Base-by-base conservation (phyloP, 2,797 vertebrate species). In the Aldrovandia affinis region DNA sequence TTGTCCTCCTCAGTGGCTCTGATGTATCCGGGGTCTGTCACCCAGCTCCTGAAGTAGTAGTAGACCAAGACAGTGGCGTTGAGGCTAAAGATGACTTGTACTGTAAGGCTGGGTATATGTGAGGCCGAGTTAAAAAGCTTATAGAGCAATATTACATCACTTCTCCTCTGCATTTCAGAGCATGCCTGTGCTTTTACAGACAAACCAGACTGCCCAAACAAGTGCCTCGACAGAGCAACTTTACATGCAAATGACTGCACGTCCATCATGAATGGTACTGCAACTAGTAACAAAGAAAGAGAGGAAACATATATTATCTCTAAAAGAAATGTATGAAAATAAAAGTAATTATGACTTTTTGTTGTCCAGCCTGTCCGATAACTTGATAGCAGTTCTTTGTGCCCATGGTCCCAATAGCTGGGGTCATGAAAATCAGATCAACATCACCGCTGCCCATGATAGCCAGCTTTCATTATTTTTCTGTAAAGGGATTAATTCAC, bases 1-100 rank as follows among this genome's bases (percentile, higher is more conserved):
- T 94, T 98, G 89, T 98, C 97, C 86, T 98, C 95, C 89, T 99
- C 98, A 0, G 97, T 97, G 25, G 94, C 89, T 88, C 92, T 97
- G 88, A 98, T 91, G 77, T 95, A 94, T 1, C 98, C 98, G 0
- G 98, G 98, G 93, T 98, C 97, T 0, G 96, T 96, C 87, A 91
- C 94, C 95, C 96, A 96, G 65, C 96, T 94, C 93, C 97, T 97
- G 83, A 96, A 94, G 93, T 98, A 98, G 91, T 95, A 98, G 92
- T 98, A 99, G 68, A 98, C 90, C 88, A 98, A 89, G 57, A 94
- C 93, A 1, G 94, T 86, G 86, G 95, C 28, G 14, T 94, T 96
- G 81, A 97, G 39, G 8, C 95, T 83, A 84, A 96, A 97, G 85
- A 94, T 1, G 0, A 97, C 91, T 92, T 97, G 96, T 18, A 95